Base-by-base conservation (phyloP, 2,797 vertebrate species). In the Myotis findleyi region DNA sequence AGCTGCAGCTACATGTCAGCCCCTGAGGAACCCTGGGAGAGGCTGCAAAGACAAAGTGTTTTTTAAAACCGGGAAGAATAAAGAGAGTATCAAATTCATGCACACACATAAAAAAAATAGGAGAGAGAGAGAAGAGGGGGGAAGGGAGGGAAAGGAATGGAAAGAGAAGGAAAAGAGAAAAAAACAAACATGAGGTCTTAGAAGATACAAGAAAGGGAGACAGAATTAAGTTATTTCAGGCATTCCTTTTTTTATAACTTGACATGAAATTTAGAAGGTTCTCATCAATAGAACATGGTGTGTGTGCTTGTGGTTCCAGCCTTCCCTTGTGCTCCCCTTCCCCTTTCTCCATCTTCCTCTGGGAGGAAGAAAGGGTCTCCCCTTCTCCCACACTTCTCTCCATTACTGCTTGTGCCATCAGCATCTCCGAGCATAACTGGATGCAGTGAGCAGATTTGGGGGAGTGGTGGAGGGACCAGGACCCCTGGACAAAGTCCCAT, bases 371-470 rank as follows among this genome's bases (percentile, higher is more conserved):
- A 55, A 73, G n/a, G 30, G 21, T 7, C 2, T 23, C 11, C 68
- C 36, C 25, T 1, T 44, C n/a, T 38, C 36, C 47, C 47, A 77
- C 8, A 30, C 25, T 21, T 7, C 44, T 17, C 5, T 41, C 33
- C 47, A 30, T 53, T 38, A 27, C 6, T 30, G 1, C 44, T 25
- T 30, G 55, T 30, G 23, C 9, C 1, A 9, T 51, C n/a, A 7
- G 14, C 8, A 30, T 36, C 82, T 66, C 47, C 6, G 1, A 1
- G 14, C 0, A 0, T 68, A 33, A n/a, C 1, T 0, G 27, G 14
- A 7, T 14, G 25, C 16, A 64, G 53, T 5, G 5, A 38, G n/a
- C 27, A 18, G 30, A 47, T 44, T 38, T 21, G 33, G 59, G 38
- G 30, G 25, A 0, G 21, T 12, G 4, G 5, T 1, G 1, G 38